A percentile compares a stretch with the other conserved stretches of the same genome.
Evolutionary conservation across 2,888 invertebrate genomes (phyloP).

Genomic region (Biston betularia): DNA sequence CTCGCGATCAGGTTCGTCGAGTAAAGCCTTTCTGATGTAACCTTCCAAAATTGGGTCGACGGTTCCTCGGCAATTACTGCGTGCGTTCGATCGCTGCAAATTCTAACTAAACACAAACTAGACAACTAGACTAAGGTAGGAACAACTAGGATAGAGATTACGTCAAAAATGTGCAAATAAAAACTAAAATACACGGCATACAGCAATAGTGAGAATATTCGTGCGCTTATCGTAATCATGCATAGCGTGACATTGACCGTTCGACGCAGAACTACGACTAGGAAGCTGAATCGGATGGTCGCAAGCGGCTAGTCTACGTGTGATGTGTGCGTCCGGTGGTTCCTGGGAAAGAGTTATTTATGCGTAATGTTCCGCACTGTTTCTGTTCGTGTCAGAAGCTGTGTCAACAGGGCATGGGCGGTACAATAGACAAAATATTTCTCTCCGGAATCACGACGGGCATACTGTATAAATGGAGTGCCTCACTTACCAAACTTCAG

Average conservation of each 20-base stretch:
- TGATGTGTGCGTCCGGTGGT: constrained; percentile 81
- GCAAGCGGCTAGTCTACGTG: constrained; percentile 82
- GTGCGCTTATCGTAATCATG: constrained; percentile 84
- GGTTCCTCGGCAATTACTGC: constrained; percentile 51
- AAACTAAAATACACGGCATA: constrained; percentile 72
- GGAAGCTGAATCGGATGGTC: constrained; percentile 69
- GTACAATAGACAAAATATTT: constrained; percentile 86
- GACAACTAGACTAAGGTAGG: constrained; percentile 34
- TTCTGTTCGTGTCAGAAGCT: constrained; percentile 75
- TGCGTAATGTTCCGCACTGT: constrained; percentile 83
- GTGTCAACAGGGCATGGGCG: constrained; percentile 78
- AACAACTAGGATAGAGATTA: constrained; percentile 50
- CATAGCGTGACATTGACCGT: constrained; percentile 82
- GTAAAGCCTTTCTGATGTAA: constrained; percentile 69
- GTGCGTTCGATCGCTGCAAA: constrained; percentile 51
- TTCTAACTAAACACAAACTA: constrained; percentile 46
- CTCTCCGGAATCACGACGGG: constrained; percentile 86
- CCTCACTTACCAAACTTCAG: constrained; percentile 86
- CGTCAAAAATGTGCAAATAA: constrained; percentile 71
- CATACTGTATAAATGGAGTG: constrained; percentile 85
- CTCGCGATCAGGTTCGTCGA: constrained; percentile 69
- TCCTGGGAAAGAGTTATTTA: constrained; percentile 86
- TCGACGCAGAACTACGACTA: constrained; percentile 71
- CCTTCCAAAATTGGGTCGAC: constrained; percentile 62
- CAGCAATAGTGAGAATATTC: constrained; percentile 67